A percentile compares a stretch with the other conserved stretches of the same genome.
phyloP scores from a whole-genome alignment of 2,888 invertebrate species.

The Athripsodes cinereus region DNA sequence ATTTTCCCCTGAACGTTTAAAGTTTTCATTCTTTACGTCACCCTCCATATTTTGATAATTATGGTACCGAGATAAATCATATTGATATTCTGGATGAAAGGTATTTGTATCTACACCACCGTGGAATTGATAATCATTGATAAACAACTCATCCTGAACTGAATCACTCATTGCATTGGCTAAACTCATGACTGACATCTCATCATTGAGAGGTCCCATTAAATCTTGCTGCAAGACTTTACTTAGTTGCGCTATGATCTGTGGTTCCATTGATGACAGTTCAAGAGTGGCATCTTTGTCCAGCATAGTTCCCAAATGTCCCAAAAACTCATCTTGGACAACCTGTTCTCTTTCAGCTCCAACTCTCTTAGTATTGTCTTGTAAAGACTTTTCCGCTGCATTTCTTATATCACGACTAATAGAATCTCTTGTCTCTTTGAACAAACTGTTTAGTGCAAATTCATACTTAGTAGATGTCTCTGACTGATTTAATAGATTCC shows the following conservation, averaged over 20 bases:
- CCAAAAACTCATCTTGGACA: slow-evolving; percentile 70
- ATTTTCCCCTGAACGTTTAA: background rate
- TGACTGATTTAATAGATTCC: slow-evolving; percentile 47
- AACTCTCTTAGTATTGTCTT: slow-evolving; percentile 40
- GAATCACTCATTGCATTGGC: slow-evolving; percentile 15
- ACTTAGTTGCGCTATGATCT: slow-evolving; percentile 53
- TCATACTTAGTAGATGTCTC: slow-evolving; percentile 49
- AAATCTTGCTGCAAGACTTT: slow-evolving; percentile 49
- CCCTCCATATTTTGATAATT: background rate
- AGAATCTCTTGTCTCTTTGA: slow-evolving; percentile 48
- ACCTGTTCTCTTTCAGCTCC: slow-evolving; percentile 59
- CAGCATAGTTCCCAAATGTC: slow-evolving; percentile 56
- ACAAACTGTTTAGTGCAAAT: slow-evolving; percentile 46
- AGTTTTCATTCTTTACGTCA: slow-evolving; percentile 1
- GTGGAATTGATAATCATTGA: background rate
- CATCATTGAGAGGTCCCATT: slow-evolving; percentile 19
- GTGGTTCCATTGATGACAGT: slow-evolving; percentile 52
- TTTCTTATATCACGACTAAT: slow-evolving; percentile 43
- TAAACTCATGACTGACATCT: slow-evolving; percentile 16
- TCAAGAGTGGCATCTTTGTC: slow-evolving; percentile 53
- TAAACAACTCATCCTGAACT: slow-evolving; percentile 15
- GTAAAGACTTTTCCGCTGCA: slow-evolving; percentile 45
- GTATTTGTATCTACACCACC: background rate
- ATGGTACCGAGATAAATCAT: background rate
- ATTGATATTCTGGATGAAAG: background rate